phyloP scores from a whole-genome alignment of 2,113 vertebrate genomes.

The Lepisosteus osseus region DNA sequence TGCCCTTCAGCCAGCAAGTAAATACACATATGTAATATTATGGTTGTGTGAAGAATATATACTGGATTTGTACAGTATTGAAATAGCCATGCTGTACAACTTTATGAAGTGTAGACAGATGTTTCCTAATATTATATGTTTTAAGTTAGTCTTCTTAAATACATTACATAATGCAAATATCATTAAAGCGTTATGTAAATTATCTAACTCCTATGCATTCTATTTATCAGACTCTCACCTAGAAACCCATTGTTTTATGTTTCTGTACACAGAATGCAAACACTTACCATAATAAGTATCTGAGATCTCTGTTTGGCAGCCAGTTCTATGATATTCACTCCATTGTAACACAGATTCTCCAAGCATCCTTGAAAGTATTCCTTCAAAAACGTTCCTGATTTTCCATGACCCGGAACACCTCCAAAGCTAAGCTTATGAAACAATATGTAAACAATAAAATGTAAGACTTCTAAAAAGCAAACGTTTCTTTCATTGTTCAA shows the following conservation, averaged over 20 bases:
- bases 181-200: background rate
- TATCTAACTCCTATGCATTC: background rate
- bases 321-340: conserved; percentile 75
- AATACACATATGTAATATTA: too few species aligned
- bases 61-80: too few species aligned
- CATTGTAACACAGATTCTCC: conserved; percentile 86
- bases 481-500: too few species aligned
- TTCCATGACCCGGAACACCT: conserved; percentile 72
- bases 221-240: background rate
- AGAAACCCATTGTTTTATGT: background rate
- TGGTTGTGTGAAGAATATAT: too few species aligned
- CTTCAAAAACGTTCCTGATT: conserved; percentile 65
- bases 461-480: conserved; percentile 21
- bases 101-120: too few species aligned
- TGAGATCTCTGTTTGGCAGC: conserved; percentile 68
- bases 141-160: too few species aligned
- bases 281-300: conserved; percentile 74
- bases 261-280: conserved; percentile 3
- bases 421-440: conserved; percentile 83
- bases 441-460: conserved; percentile 25
- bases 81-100: too few species aligned
- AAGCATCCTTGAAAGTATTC: conserved; percentile 86
- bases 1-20: too few species aligned
- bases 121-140: too few species aligned
- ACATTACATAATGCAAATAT: too few species aligned